Evolutionary conservation across 2,797 vertebrate species (phyloP), one percentile per base, ranked within the genome.

Genomic region (Spinibarbus caldwelli): DNA sequence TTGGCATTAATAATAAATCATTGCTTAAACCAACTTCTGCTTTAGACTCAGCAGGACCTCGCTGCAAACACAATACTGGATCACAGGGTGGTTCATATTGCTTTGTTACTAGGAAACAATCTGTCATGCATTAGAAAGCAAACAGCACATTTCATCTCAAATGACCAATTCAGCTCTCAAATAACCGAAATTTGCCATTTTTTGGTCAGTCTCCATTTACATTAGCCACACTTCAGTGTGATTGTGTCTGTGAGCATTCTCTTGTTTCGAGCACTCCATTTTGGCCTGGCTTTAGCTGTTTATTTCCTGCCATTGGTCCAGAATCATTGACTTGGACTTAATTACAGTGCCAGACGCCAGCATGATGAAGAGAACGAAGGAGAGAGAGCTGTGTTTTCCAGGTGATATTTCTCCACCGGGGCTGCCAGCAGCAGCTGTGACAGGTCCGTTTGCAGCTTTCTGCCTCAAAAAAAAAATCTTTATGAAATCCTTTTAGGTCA

Each of bases 301-400:
- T 98, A 97, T 97, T 99, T 98, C 93, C 94, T 97, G 97, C 96
- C 96, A 96, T 96, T 96, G 95, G 97, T 97, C 96, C 95, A 96
- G 96, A 97, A 99, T 97, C 97, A 98, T 97, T 97, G 97, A 98
- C 97, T 98, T 97, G 96, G 97, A 98, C 97, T 99, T 99, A 99
- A 99, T 99, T 99, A 99, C 96, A 97, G 97, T 97, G 98, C 98
- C 97, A 98, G 97, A 97, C 96, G 96, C 96, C 97, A 96, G 96
- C 97, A 96, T 97, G 97, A 97, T 97, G 97, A 96, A 97, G 96
- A 96, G 96, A 95, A 95, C 93, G 96, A 97, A 96, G 96, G 96
- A 96, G 96, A n/a, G n/a, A 97, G 96, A 91, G 95, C 96, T 96
- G 96, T 96, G 96, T 97, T 98, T 90, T 99, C 97, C 97, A 98